Evolutionary conservation across 92 coral and sea anemone species (phyloP), one percentile per base, ranked within the genome.

Genomic region (Actinostola sp.): DNA sequence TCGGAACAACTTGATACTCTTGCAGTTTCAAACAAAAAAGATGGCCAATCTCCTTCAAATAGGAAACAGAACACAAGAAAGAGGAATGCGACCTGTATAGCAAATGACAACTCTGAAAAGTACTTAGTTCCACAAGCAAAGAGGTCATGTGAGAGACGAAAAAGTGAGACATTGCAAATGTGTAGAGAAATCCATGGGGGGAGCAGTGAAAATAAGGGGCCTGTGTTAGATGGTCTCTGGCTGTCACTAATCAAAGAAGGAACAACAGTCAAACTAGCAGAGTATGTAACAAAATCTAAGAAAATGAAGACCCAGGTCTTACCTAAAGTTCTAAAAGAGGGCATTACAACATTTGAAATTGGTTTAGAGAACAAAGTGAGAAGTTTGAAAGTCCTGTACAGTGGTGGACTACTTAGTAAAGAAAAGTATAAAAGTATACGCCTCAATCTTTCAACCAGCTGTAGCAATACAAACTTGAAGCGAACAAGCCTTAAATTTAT

Each of bases 141-240:
- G 17, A 38, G 89, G 53, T 73, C 93, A 21, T 50, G 75, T 39
- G 67, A 71, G 39, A 67, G 89, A 59, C 51, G 89, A 39, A 72
- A 34, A 56, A 89, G 49, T 71, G 90, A 89, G 36, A 89, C 94
- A 30, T n/a, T 89, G 8, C 90, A 89, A 77, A 53, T 74, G 2
- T 84, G 87, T 58, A 48, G 54, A 9, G 39, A 28, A 25, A 76
- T 89, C 59, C 94, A 80, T 72, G 85, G 89, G 52, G 81, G 75
- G 0, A 66, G 25, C 51, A 54, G 26, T 16, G 82, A 59, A 23
- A 70, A 73, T 25, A 63, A 27, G 43, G 19, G 45, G 19, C 78
- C 78, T 31, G 41, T 45, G 15, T 39, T 73, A 27, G 86, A 81
- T 86, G 91, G 66, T 25, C 53, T 80, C 67, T 86, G 91, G 84